Conservation (phyloP, 2,888 invertebrate genomes). For the Cerceris ruficornis region DNA sequence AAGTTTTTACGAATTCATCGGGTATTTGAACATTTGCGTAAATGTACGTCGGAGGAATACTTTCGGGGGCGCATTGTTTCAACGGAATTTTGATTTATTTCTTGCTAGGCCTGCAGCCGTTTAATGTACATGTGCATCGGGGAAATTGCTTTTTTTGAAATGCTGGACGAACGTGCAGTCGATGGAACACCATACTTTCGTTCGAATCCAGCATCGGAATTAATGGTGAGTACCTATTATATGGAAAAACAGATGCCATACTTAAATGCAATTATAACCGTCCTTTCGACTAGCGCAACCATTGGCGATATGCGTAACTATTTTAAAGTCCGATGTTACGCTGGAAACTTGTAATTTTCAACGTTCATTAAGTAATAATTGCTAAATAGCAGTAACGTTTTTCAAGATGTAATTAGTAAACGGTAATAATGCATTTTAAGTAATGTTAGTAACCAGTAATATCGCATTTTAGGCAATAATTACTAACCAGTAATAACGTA, state of each 20-base stretch:
- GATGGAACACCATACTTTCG: not conserved
- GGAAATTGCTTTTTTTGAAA: not conserved
- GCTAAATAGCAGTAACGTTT: too few relatives aligned
- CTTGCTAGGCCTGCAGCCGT: not conserved
- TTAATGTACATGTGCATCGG: not conserved
- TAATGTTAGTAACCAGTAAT: too few relatives aligned
- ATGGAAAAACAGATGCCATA: constrained; percentile 48
- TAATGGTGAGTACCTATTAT: constrained; percentile 2
- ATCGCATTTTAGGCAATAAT: too few relatives aligned
- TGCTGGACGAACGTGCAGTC: constrained; percentile 3
- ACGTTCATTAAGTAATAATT: too few relatives aligned
- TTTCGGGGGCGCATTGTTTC: not conserved
- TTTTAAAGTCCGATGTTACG: too few relatives aligned
- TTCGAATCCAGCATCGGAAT: not conserved
- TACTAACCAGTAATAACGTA: too few relatives aligned
- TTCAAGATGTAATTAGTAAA: too few relatives aligned
- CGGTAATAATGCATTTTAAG: too few relatives aligned
- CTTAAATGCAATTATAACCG: constrained; percentile 24
- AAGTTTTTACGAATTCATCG: too few relatives aligned
- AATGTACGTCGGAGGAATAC: not conserved
- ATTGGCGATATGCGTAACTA: too few relatives aligned
- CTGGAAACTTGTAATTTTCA: too few relatives aligned
- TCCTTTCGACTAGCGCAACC: too few relatives aligned
- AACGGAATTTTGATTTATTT: not conserved
- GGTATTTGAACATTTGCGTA: not conserved